Base-by-base conservation (phyloP, 2,888 invertebrate genomes). In the Patella depressa region DNA sequence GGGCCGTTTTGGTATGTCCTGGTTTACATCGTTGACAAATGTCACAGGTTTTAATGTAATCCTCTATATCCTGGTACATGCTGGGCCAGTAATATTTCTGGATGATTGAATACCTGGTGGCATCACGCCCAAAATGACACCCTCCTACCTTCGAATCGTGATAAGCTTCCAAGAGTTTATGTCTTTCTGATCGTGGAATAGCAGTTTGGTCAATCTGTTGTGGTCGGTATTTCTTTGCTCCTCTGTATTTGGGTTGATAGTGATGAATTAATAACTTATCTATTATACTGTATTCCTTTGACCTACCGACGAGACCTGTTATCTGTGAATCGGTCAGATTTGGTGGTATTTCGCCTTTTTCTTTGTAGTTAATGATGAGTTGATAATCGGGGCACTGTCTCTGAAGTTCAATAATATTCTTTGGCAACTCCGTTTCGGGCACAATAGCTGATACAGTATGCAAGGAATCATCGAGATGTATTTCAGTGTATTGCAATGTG, bases 1-100 rank as follows among this genome's bases (percentile, higher is more conserved):
- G 81, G 14, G 81, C 81, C 29, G 53, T 45, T 24, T 77, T 65
- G 11, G 73, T 53, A 19, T 80, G 65, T 2, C 70, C 71, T 11
- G 69, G n/a, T 19, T 74, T 57, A 17, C 17, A 17, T 12, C 65
- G 17, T 45, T 78, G 78, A 71, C 78, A 78, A 17, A 34, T 15
- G 15, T 72, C 72, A 54, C 75, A 75, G 5, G 11, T 45, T 15
- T 24, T 45, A 1, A 78, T 72, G 45, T 75, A 78, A 4, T 72
- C 57, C 19, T 75, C 65, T 12, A 78, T 14, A 15, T 75, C 69
- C 24, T 72, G 71, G 54, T 71, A 78, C n/a, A 74, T n/a, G 12
- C 71, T 53, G 15, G 72, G 72, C 74, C 74, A 78, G 19, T 24
- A 78, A 19, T 78, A 78, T 71, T 74, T 74, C 19, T 59, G 71